Evolutionary conservation across 2,113 vertebrate species (phyloP).

Genomic region (Pelecanus crispus): DNA sequence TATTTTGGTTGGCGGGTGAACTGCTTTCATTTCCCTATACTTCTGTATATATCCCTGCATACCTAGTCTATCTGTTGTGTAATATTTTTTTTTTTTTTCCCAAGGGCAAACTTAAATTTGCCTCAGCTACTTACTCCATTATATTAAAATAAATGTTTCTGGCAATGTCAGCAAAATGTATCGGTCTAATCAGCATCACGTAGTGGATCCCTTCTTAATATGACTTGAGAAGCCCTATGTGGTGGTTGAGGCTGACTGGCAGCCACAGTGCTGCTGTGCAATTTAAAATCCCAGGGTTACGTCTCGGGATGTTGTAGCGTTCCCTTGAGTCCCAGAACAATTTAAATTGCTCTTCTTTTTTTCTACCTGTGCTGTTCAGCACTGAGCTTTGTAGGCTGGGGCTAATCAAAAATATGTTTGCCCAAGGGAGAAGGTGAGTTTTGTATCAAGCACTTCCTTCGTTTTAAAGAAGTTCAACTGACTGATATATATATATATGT

Average conservation of each 20-base stretch:
- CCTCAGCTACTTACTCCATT: background rate
- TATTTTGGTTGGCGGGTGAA: background rate
- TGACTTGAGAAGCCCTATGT: background rate
- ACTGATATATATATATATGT: no score
- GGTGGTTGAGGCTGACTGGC: background rate
- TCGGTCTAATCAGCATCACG: background rate
- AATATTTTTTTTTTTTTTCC: background rate
- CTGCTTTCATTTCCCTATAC: background rate
- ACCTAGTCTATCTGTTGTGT: background rate
- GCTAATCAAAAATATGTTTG: background rate
- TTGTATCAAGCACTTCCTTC: background rate
- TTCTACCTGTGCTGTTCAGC: background rate
- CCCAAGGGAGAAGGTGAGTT: background rate
- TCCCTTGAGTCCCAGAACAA: background rate
- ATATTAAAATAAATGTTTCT: background rate
- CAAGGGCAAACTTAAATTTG: background rate
- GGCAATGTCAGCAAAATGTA: background rate
- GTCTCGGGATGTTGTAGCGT: background rate
- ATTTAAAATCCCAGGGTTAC: background rate
- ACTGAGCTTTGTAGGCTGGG: background rate
- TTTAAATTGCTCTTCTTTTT: background rate
- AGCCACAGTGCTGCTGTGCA: background rate
- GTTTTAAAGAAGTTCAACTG: background rate
- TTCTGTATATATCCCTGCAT: background rate
- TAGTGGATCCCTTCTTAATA: background rate